phyloP scores from a whole-genome alignment of 2,113 vertebrate genomes.

The Tympanuchus pallidicinctus region DNA sequence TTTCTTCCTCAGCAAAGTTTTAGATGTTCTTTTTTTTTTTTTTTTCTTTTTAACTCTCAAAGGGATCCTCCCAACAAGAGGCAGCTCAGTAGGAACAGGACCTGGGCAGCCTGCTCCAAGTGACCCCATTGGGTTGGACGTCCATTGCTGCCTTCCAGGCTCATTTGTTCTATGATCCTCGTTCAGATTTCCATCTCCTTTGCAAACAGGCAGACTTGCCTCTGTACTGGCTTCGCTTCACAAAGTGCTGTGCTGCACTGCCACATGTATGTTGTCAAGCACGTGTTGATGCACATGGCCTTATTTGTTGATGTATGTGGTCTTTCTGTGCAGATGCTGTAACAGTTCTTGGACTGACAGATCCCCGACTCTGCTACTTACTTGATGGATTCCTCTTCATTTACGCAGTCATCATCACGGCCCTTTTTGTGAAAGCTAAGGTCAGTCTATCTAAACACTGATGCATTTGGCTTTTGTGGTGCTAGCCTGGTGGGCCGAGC shows the following conservation, averaged over 20 bases:
- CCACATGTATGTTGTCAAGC: background rate
- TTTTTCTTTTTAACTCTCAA: too few species aligned
- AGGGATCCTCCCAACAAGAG: background rate
- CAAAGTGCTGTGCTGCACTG: background rate
- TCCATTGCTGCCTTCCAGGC: background rate
- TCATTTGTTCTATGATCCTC: background rate
- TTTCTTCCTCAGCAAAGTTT: background rate
- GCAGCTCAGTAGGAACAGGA: background rate
- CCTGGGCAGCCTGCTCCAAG: background rate
- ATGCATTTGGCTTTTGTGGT: background rate
- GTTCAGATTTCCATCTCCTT: background rate
- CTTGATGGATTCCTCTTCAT: constrained; percentile 89
- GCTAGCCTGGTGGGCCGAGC: background rate
- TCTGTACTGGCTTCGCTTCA: background rate
- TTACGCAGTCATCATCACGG: constrained; percentile 87
- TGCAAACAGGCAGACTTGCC: background rate
- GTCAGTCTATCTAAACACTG: constrained; percentile 72
- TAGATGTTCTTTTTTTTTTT: background rate
- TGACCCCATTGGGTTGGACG: background rate
- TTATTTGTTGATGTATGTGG: background rate
- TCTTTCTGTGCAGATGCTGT: constrained; percentile 43
- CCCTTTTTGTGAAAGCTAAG: constrained; percentile 86
- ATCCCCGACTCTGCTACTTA: constrained; percentile 87
- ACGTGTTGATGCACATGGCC: background rate
- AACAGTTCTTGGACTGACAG: constrained; percentile 73